Evolutionary conservation across 2,113 vertebrate genomes (phyloP).

Genomic region (Ciconia boyciana): DNA sequence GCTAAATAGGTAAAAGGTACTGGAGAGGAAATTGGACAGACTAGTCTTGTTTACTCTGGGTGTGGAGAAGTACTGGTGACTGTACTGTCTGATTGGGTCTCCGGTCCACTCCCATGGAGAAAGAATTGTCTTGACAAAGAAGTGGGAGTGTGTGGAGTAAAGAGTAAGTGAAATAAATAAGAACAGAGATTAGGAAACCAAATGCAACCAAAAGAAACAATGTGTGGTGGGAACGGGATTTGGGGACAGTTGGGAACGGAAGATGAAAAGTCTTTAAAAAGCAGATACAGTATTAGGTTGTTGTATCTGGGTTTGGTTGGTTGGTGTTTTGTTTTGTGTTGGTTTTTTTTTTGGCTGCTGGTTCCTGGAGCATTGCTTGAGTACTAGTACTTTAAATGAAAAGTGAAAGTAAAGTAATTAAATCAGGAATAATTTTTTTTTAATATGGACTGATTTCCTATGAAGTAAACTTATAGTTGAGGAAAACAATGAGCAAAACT

Average conservation of each 20-base stretch:
- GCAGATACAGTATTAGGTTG: background rate
- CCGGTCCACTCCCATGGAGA: rapidly evolving
- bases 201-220: background rate
- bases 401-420: background rate
- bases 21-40: background rate
- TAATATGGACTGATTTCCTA: background rate
- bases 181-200: background rate
- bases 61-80: background rate
- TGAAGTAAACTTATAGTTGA: background rate
- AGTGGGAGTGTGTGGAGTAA: background rate
- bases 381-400: background rate
- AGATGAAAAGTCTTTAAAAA: background rate
- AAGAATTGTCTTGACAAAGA: background rate
- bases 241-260: rapidly evolving
- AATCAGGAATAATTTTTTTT: background rate
- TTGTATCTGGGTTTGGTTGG: background rate
- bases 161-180: background rate
- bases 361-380: background rate
- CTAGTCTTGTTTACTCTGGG: background rate
- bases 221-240: rapidly evolving
- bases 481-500: background rate
- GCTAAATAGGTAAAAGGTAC: background rate
- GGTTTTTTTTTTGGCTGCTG: background rate
- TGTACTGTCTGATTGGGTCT: background rate
- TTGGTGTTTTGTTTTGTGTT: background rate